These are phyloP conservation scores for Achatina immaculata DNA, from an alignment of 1,140 invertebrate species.

Conservation along the genomic window DNA sequence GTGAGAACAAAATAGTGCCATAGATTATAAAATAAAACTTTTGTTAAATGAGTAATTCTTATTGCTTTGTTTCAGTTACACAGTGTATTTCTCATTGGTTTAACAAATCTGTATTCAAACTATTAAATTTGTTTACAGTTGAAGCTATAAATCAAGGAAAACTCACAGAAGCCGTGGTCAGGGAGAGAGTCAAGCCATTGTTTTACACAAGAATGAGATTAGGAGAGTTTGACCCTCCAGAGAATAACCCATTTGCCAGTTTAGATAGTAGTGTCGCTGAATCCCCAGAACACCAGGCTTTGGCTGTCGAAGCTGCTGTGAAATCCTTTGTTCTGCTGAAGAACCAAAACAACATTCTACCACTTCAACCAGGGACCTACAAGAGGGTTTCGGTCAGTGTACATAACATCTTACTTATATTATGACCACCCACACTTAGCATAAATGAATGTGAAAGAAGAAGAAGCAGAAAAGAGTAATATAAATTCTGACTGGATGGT, in stretches of 20 bases:
- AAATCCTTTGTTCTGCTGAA: conserved; percentile 62
- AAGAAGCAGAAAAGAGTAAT: no score
- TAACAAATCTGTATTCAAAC: no score
- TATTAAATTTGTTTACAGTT: conserved; percentile 34
- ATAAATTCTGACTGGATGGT: no score
- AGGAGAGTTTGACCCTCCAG: conserved; percentile 66
- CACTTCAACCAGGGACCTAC: background rate
- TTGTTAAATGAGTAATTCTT: no score
- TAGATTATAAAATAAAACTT: no score
- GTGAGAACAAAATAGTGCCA: no score
- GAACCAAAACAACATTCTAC: conserved; percentile 50
- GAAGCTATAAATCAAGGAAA: conserved; percentile 31
- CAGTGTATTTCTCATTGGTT: no score
- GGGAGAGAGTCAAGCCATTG: conserved; percentile 58
- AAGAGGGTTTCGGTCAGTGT: background rate
- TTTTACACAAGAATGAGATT: conserved; percentile 67
- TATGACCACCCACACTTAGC: no score
- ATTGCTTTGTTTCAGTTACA: no score
- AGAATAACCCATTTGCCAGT: conserved; percentile 55
- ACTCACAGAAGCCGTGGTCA: conserved; percentile 38
- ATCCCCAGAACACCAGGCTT: conserved; percentile 47
- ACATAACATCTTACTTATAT: no score
- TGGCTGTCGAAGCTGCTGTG: conserved; percentile 51
- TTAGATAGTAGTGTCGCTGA: conserved; percentile 50
- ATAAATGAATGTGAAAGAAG: no score